Evolutionary conservation across 2,888 invertebrate genomes (phyloP).

Genomic region (Platycnemis pennipes): DNA sequence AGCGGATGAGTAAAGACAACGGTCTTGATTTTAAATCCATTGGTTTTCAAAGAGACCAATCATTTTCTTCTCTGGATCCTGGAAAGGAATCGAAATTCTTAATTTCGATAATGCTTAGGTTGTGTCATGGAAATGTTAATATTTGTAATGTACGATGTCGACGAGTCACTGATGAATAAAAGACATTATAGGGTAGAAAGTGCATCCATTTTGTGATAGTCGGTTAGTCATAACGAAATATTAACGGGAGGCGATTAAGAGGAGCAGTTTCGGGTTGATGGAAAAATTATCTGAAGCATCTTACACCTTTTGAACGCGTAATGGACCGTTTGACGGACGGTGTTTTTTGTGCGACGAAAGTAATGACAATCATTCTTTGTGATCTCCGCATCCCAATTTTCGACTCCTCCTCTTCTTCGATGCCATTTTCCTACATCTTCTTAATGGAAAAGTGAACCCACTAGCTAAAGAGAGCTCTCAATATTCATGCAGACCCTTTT

Average conservation of each 20-base stretch:
- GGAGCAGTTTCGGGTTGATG: background rate
- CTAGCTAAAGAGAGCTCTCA: background rate
- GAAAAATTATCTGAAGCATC: background rate
- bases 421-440: background rate
- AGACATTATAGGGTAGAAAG: no score
- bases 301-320: background rate
- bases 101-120: no score
- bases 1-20: no score
- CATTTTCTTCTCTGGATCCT: no score
- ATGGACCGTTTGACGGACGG: background rate
- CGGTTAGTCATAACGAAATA: background rate
- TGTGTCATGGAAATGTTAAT: no score
- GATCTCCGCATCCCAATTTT: background rate
- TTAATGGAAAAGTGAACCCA: background rate
- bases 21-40: no score
- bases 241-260: background rate
- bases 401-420: background rate
- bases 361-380: background rate
- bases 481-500: background rate
- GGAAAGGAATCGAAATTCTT: no score
- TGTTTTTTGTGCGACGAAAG: background rate
- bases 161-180: no score
- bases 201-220: background rate
- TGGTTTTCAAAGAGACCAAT: no score
- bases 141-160: no score